Evolutionary conservation across 2,888 invertebrate species (phyloP).

Genomic region (Seladonia tumulorum): DNA sequence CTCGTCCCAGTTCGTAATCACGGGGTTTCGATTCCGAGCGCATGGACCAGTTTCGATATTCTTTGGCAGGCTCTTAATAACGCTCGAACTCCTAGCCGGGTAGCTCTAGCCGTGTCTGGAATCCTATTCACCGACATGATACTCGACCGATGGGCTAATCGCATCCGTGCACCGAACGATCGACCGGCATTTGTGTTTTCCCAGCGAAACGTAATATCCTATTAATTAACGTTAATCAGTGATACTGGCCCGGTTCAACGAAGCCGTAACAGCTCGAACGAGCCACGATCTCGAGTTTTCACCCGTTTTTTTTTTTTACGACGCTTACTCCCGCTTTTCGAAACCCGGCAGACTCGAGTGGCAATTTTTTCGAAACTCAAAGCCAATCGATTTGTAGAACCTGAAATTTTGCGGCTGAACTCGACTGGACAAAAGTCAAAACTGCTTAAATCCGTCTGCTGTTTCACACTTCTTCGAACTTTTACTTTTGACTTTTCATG

Average conservation of each 20-base stretch:
- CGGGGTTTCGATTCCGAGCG: constrained; percentile 20
- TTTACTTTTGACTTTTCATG: neutral
- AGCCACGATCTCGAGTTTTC: constrained; percentile 33
- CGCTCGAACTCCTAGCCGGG: constrained; percentile 23
- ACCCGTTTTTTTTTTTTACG: constrained; percentile 38
- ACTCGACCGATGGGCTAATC: constrained; percentile 27
- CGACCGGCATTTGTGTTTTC: constrained; percentile 35
- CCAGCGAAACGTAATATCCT: constrained; percentile 38
- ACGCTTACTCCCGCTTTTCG: neutral
- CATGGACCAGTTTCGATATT: constrained; percentile 41
- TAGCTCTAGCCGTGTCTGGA: constrained; percentile 18
- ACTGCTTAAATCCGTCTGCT: neutral
- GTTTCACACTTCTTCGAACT: neutral
- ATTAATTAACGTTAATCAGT: constrained; percentile 66
- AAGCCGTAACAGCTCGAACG: constrained; percentile 16
- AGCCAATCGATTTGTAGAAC: neutral
- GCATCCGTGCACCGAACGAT: constrained; percentile 2
- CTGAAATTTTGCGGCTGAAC: neutral
- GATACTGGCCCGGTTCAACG: constrained; percentile 20
- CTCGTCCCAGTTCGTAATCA: constrained; percentile 51
- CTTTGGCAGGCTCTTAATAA: constrained; percentile 31
- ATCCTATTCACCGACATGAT: constrained; percentile 44
- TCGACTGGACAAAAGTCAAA: neutral
- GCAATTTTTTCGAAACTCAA: neutral
- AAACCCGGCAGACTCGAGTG: neutral